phyloP scores from a whole-genome alignment of 1,140 invertebrate species.

The Megathymus violae region DNA sequence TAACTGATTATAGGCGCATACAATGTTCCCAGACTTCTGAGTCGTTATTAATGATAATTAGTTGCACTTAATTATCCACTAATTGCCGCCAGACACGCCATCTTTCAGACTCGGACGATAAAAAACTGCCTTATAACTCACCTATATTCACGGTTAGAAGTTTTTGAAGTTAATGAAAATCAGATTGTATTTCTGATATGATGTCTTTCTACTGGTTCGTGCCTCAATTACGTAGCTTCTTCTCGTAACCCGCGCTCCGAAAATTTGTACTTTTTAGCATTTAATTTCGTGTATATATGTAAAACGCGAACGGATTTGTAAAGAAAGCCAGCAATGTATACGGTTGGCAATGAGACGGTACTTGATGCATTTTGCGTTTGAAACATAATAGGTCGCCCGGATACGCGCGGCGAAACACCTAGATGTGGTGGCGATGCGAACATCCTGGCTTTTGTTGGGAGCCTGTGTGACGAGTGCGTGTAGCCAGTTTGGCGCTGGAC shows the following conservation, averaged over 20 bases:
- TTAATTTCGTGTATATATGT: constrained; percentile 5
- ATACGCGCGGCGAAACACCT: constrained; percentile 36
- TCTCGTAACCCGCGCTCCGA: background rate
- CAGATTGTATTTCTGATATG: too few relatives aligned
- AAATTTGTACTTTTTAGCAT: background rate
- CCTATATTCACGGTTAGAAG: constrained; percentile 37
- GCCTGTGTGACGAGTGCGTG: constrained; percentile 36
- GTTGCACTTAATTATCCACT: constrained; percentile 22
- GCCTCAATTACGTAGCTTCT: constrained; percentile 20
- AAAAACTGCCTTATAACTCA: constrained; percentile 28
- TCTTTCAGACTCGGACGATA: constrained; percentile 33
- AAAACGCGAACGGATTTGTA: background rate
- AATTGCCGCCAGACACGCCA: constrained; percentile 36
- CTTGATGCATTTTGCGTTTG: constrained; percentile 15
- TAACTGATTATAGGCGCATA: constrained; percentile 27
- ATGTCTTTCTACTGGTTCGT: constrained; percentile 32
- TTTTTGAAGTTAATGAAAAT: constrained; percentile 28
- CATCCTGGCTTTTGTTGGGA: constrained; percentile 66
- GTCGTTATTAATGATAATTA: constrained; percentile 31
- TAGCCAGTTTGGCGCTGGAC: too few relatives aligned
- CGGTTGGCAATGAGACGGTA: constrained; percentile 10
- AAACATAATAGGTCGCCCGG: constrained; percentile 41
- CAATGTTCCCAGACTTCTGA: constrained; percentile 8
- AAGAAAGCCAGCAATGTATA: constrained; percentile 23
- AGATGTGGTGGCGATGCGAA: constrained; percentile 43